Conservation (phyloP, 2,888 invertebrate genomes). For the Hirtodrosophila trivittata region DNA sequence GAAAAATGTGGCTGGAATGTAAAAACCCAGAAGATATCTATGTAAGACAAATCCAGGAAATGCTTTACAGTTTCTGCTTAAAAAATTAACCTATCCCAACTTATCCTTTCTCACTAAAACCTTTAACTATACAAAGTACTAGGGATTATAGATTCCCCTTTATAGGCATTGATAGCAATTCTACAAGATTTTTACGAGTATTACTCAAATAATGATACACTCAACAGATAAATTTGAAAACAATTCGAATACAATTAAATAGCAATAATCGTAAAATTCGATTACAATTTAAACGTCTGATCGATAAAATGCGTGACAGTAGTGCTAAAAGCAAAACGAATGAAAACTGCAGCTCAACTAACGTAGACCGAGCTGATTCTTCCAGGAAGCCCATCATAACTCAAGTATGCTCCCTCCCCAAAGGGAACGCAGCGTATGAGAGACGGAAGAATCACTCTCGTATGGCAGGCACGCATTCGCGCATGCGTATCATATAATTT, state of each 20-base stretch:
- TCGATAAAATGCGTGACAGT: slow-evolving; percentile 56
- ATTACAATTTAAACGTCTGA: slow-evolving; percentile 58
- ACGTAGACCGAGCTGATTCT: slow-evolving; percentile 15
- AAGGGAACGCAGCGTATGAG: no score
- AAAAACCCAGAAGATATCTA: no score
- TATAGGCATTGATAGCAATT: slow-evolving; percentile 10
- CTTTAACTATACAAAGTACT: background rate
- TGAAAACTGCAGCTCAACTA: slow-evolving; percentile 28
- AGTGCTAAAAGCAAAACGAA: slow-evolving; percentile 10
- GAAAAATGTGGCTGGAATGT: no score
- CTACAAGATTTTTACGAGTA: slow-evolving; percentile 23
- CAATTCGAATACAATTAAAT: slow-evolving; percentile 57
- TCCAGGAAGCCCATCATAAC: slow-evolving; percentile 51
- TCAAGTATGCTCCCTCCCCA: slow-evolving; percentile 15
- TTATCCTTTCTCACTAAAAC: no score
- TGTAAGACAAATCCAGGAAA: no score
- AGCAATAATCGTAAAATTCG: slow-evolving; percentile 67
- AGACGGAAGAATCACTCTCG: slow-evolving; percentile 16
- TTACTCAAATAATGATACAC: slow-evolving; percentile 14
- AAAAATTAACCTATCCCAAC: no score
- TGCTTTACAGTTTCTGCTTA: no score
- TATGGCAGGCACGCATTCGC: slow-evolving; percentile 74
- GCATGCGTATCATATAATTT: slow-evolving; percentile 76
- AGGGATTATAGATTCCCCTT: background rate
- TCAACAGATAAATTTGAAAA: slow-evolving; percentile 29